Conservation (phyloP, 2,113 vertebrate species). For the Lycaon pictus region DNA sequence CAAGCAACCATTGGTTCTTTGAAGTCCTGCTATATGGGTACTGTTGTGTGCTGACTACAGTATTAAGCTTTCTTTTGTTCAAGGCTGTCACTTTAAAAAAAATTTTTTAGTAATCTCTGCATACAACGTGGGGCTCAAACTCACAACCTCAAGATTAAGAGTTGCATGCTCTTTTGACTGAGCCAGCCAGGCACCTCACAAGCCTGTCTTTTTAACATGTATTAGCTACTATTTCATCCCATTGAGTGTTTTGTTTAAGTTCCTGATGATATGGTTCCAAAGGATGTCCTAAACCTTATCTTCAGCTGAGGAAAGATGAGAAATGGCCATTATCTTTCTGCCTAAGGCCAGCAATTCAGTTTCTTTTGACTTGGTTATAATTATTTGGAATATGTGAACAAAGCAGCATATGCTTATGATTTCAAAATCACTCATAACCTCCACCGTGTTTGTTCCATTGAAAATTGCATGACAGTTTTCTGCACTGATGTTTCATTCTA, state of each 20-base stretch:
- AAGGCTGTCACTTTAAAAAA: neutral
- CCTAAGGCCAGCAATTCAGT: neutral
- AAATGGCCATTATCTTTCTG: slow-evolving; percentile 21
- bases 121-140: neutral
- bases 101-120: neutral
- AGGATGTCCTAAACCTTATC: slow-evolving; percentile 8
- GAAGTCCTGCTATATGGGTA: neutral
- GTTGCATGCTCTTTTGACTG: neutral
- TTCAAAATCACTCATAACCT: neutral
- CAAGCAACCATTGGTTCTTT: neutral
- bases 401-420: neutral
- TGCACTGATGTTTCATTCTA: slow-evolving; percentile 12
- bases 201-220: neutral
- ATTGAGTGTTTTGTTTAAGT: slow-evolving; percentile 5
- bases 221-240: neutral
- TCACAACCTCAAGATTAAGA: neutral
- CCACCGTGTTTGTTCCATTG: neutral
- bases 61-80: neutral
- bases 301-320: neutral
- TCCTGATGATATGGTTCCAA: neutral
- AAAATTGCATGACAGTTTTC: neutral
- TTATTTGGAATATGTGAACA: slow-evolving; percentile 21
- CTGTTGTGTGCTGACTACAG: neutral
- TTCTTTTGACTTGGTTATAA: neutral
- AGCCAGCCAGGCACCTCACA: neutral